Conservation (phyloP, 1,140 invertebrate species). For the Drosophila obscura region DNA sequence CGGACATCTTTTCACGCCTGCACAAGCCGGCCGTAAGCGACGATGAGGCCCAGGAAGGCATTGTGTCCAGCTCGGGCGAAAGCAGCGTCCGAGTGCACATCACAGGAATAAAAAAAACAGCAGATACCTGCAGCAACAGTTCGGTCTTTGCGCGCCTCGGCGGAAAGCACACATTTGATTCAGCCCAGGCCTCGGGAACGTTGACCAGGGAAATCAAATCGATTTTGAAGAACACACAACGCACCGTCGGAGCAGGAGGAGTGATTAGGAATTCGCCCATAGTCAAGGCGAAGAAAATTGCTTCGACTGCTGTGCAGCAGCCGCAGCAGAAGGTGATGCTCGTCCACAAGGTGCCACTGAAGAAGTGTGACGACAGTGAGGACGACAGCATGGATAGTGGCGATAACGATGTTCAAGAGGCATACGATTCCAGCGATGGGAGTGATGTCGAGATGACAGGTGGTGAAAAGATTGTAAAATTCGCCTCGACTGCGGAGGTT, state of each 20-base stretch:
- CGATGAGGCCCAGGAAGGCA: slow-evolving; percentile 65
- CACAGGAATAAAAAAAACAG: slow-evolving; percentile 33
- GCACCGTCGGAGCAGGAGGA: slow-evolving; percentile 23
- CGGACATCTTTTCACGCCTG: slow-evolving; percentile 71
- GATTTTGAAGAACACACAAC: slow-evolving; percentile 75
- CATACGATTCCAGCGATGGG: slow-evolving; percentile 37
- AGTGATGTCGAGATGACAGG: slow-evolving; percentile 47
- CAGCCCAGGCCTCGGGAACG: slow-evolving; percentile 9
- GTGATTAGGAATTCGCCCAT: slow-evolving; percentile 63
- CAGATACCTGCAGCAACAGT: slow-evolving; percentile 42
- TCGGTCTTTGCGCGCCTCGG: slow-evolving; percentile 81
- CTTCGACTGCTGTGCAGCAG: slow-evolving; percentile 15
- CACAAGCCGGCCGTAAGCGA: slow-evolving; percentile 43
- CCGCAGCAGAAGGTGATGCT: slow-evolving; percentile 79
- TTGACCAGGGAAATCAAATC: slow-evolving; percentile 77
- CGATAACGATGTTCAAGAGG: slow-evolving; percentile 5
- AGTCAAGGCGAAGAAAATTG: slow-evolving; percentile 67
- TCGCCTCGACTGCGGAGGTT: slow-evolving; percentile 80
- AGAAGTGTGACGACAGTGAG: slow-evolving; percentile 67
- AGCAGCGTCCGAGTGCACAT: slow-evolving; percentile 60
- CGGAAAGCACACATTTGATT: slow-evolving; percentile 45
- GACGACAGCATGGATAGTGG: slow-evolving; percentile 66
- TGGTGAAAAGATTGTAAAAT: slow-evolving; percentile 78
- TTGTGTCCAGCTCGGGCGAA: slow-evolving; percentile 69
- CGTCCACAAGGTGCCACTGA: slow-evolving; percentile 78